Conservation (phyloP, 2,797 vertebrate species). For the Cyclura pinguis region DNA sequence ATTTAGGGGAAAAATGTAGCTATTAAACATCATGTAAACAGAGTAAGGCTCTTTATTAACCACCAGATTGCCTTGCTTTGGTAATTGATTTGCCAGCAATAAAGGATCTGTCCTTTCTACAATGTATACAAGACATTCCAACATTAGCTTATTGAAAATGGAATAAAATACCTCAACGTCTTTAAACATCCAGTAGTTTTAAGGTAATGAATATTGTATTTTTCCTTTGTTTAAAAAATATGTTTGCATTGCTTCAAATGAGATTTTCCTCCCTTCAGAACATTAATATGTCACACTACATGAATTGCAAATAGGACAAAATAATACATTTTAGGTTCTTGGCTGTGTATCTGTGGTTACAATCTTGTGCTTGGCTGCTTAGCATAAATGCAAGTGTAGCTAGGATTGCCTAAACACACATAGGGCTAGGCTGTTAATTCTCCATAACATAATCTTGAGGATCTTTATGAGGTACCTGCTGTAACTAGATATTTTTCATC, state of each 20-base stretch:
- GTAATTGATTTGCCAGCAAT: slow-evolving; percentile 56
- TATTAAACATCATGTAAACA: background rate
- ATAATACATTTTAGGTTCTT: background rate
- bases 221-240: background rate
- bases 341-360: background rate
- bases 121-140: slow-evolving; percentile 67
- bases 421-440: background rate
- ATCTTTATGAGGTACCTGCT: background rate
- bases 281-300: background rate
- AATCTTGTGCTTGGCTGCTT: background rate
- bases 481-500: background rate
- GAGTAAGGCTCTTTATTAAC: background rate
- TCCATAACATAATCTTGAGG: background rate
- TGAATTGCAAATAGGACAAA: background rate
- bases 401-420: background rate
- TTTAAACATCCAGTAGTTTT: slow-evolving; percentile 52
- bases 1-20: background rate
- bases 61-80: slow-evolving; percentile 1
- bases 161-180: slow-evolving; percentile 82
- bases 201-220: slow-evolving; percentile 53
- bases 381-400: background rate
- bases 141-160: slow-evolving; percentile 76
- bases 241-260: background rate
- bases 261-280: background rate
- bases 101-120: slow-evolving; percentile 57